These are phyloP conservation scores for Podargus strigoides DNA, from an alignment of 2,797 vertebrate genomes.

Conservation along the genomic window DNA sequence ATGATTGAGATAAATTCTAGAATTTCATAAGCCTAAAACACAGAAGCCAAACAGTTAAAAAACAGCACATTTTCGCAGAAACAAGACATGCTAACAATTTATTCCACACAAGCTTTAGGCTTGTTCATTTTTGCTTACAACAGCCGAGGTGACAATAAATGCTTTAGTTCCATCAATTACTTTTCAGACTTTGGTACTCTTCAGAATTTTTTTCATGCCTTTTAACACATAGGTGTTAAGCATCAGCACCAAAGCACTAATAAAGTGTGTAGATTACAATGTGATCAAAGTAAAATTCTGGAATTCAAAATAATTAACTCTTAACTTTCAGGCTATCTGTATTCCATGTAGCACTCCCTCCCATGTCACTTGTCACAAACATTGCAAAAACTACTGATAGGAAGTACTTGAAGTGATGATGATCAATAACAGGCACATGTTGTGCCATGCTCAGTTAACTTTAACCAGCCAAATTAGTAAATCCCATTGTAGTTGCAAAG, in stretches of 20 bases:
- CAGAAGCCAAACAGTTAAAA: background rate
- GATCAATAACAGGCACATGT: background rate
- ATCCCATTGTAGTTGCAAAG: background rate
- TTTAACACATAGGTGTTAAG: background rate
- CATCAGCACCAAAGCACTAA: background rate
- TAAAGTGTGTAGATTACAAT: accelerated
- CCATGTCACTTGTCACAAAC: background rate
- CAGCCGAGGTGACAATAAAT: background rate
- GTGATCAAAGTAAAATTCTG: background rate
- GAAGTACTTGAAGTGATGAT: background rate
- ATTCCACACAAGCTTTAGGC: background rate
- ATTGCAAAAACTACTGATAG: background rate
- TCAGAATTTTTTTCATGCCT: background rate
- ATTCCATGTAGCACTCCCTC: background rate
- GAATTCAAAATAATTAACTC: background rate
- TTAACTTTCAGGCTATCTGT: background rate
- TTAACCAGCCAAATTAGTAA: background rate
- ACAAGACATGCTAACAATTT: background rate
- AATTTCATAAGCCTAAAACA: background rate
- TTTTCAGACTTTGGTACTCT: background rate
- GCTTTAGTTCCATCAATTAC: background rate
- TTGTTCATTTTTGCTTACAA: background rate
- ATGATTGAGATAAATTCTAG: background rate
- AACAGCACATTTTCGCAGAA: background rate
- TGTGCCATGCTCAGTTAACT: background rate